These are phyloP conservation scores for Aphelenchoides besseyi DNA, from an alignment of 1,140 invertebrate genomes.

Conservation along the genomic window DNA sequence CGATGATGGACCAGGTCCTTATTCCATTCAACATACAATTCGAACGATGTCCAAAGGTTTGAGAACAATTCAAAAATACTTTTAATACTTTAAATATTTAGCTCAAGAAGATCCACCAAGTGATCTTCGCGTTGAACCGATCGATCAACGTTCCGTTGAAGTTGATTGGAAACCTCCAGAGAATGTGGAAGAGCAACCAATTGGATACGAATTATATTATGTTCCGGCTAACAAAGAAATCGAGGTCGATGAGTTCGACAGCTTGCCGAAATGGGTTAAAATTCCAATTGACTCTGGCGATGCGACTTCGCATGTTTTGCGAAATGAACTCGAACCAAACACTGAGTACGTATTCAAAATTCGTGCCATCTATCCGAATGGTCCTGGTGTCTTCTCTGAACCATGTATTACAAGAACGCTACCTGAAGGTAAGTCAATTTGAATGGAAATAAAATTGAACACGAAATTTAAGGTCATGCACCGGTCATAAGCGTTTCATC, in stretches of 20 bases:
- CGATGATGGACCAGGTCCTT: slow-evolving; percentile 59
- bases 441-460: slow-evolving; percentile 13
- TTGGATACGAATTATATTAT: slow-evolving; percentile 60
- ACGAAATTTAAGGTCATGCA: slow-evolving; percentile 46
- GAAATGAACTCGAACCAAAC: slow-evolving; percentile 53
- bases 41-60: slow-evolving; percentile 56
- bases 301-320: slow-evolving; percentile 35
- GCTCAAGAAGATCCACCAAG: slow-evolving; percentile 56
- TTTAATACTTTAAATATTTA: slow-evolving; percentile 17
- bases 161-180: slow-evolving; percentile 55
- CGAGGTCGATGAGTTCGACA: slow-evolving; percentile 56
- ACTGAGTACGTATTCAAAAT: slow-evolving; percentile 63
- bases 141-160: slow-evolving; percentile 53
- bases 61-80: slow-evolving; percentile 12
- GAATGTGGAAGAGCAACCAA: slow-evolving; percentile 45
- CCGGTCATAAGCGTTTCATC: slow-evolving; percentile 59
- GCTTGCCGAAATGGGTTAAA: slow-evolving; percentile 47
- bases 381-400: slow-evolving; percentile 61
- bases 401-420: slow-evolving; percentile 62
- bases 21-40: slow-evolving; percentile 58
- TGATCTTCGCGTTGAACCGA: slow-evolving; percentile 56
- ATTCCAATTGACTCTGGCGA: slow-evolving; percentile 14
- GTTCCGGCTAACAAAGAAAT: slow-evolving; percentile 57
- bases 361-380: slow-evolving; percentile 56
- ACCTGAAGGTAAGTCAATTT: slow-evolving; percentile 49